These are phyloP conservation scores for Spodoptera littoralis DNA, from an alignment of 2,888 invertebrate genomes.

Conservation along the genomic window DNA sequence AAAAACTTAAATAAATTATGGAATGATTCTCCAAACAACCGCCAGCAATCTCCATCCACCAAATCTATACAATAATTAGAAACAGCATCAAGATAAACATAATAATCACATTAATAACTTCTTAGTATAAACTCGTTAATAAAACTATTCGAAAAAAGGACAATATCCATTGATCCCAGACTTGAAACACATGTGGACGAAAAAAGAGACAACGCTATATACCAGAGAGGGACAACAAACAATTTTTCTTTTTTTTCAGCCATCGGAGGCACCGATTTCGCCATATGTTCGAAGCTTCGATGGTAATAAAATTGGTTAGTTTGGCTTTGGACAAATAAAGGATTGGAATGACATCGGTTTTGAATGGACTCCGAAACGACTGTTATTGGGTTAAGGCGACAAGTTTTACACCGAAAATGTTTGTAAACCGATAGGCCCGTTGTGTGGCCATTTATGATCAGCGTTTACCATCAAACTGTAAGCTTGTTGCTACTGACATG, in stretches of 20 bases:
- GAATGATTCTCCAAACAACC: no score
- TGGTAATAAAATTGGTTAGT: conserved; percentile 69
- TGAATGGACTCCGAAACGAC: conserved; percentile 25
- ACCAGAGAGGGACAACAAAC: conserved; percentile 54
- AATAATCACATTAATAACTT: conserved; percentile 58
- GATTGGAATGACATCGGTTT: conserved; percentile 29
- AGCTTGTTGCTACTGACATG: no score
- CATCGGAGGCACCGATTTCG: conserved; percentile 77
- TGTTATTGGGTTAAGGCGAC: conserved; percentile 17
- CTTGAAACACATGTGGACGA: conserved; percentile 77
- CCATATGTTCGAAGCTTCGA: conserved; percentile 73
- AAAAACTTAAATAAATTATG: neutral
- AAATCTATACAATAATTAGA: conserved; percentile 14
- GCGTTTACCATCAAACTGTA: no score
- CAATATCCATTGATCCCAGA: conserved; percentile 78
- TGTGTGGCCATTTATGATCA: neutral
- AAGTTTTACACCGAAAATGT: conserved; percentile 24
- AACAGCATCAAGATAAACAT: conserved; percentile 31
- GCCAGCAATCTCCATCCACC: neutral
- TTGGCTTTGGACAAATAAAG: conserved; percentile 48
- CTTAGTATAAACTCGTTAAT: conserved; percentile 65
- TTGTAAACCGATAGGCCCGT: conserved; percentile 2
- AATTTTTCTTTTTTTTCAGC: conserved; percentile 65
- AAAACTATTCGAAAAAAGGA: conserved; percentile 69
- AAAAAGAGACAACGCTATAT: conserved; percentile 64